Conservation (phyloP, 2,113 vertebrate species). For the Proteles cristata region DNA sequence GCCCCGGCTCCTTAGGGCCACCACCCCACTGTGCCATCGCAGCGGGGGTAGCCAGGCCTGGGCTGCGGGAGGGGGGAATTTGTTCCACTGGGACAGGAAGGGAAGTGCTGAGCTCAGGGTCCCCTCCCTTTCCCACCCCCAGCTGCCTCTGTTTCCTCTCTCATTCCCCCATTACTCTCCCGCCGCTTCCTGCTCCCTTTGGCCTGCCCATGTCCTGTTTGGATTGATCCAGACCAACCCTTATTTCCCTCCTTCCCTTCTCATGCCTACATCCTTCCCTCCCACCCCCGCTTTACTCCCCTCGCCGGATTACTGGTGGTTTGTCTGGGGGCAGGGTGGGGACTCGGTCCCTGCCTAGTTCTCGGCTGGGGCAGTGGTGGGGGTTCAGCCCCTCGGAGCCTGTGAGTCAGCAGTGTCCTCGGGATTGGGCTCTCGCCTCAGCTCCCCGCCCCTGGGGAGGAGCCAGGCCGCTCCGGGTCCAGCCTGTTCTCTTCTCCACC, state of each 20-base stretch:
- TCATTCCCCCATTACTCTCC: not conserved
- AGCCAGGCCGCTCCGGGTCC: slow-evolving; percentile 70
- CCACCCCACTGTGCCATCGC: not conserved
- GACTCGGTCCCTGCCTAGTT: fast-evolving
- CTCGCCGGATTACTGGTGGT: slow-evolving; percentile 29
- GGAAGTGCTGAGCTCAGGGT: slow-evolving; percentile 60
- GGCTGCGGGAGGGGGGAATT: not conserved
- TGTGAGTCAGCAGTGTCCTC: slow-evolving; percentile 88
- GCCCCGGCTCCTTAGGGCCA: slow-evolving; percentile 40
- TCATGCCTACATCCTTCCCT: not conserved
- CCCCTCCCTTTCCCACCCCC: slow-evolving; percentile 42
- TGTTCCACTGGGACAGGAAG: slow-evolving; percentile 51
- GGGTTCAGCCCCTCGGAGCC: slow-evolving; percentile 66
- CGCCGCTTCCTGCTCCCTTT: slow-evolving; percentile 57
- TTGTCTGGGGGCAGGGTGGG: not conserved
- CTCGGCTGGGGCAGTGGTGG: not conserved
- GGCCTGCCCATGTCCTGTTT: slow-evolving; percentile 29
- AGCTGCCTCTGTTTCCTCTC: slow-evolving; percentile 70
- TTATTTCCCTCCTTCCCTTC: slow-evolving; percentile 39
- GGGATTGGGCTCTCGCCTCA: slow-evolving; percentile 56
- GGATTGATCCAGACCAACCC: slow-evolving; percentile 43
- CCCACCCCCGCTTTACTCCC: not conserved
- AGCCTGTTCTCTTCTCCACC: slow-evolving; percentile 57
- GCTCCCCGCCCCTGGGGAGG: slow-evolving; percentile 47
- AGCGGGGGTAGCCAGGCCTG: not conserved